Percentiles rank a stretch among this genome's conserved stretches.
Conservation (phyloP, 2,797 vertebrate species). For the Scomberomorus guttatus region DNA sequence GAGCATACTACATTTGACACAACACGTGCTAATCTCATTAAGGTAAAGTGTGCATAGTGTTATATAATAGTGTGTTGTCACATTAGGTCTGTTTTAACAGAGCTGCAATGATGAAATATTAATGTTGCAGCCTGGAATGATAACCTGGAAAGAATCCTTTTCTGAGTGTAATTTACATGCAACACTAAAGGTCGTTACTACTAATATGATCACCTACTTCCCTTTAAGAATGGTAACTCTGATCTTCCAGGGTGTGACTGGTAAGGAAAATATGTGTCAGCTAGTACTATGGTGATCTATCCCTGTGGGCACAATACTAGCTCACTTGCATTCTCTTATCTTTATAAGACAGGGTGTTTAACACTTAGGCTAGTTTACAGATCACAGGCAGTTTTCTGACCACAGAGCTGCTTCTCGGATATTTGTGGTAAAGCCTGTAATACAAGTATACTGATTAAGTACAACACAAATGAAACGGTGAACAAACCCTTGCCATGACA, state of each 20-base stretch:
- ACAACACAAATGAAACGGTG: not conserved
- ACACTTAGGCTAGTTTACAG: not conserved
- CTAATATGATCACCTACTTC: not conserved
- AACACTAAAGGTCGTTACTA: not conserved
- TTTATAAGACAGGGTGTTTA: not conserved
- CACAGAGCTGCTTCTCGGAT: not conserved
- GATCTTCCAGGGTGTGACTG: not conserved
- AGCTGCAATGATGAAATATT: conserved; percentile 1
- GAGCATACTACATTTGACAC: not conserved
- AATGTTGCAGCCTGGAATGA: conserved; percentile 6
- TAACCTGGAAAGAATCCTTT: conserved; percentile 19
- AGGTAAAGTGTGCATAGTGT: conserved; percentile 13
- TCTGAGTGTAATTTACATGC: not conserved
- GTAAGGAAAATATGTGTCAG: not conserved
- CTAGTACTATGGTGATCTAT: not conserved
- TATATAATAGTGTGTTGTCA: conserved; percentile 19
- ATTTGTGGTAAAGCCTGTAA: not conserved
- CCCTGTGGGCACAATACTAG: not conserved
- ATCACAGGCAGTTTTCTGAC: not conserved
- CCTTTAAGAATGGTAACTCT: not conserved
- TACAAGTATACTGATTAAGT: not conserved
- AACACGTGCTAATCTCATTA: conserved; percentile 19
- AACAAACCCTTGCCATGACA: not conserved
- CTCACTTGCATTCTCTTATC: not conserved
- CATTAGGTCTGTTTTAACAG: not conserved